A percentile compares a stretch with the other conserved stretches of the same genome.
phyloP scores from a whole-genome alignment of 2,113 vertebrate species.

The Lanius ludovicianus region DNA sequence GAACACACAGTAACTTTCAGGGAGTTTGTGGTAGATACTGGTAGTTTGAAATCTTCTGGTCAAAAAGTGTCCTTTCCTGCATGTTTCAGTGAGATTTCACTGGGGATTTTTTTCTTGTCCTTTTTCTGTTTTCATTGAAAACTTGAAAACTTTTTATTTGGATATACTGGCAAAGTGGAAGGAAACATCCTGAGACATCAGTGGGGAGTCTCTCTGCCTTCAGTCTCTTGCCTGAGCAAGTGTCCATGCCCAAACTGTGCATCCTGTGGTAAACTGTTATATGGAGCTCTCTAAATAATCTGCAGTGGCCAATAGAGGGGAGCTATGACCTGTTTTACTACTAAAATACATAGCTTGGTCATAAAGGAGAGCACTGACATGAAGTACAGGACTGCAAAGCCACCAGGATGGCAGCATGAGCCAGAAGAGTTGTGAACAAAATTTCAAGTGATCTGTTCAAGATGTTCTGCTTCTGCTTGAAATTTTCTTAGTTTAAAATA shows the following conservation, averaged over 20 bases:
- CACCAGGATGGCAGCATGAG: background rate
- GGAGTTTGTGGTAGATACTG: background rate
- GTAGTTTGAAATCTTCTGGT: background rate
- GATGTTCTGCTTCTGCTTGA: background rate
- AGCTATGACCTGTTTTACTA: background rate
- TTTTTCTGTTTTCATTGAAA: background rate
- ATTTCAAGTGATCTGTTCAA: background rate
- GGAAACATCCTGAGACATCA: background rate
- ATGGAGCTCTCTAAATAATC: background rate
- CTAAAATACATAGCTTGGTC: background rate
- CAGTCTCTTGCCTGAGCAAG: background rate
- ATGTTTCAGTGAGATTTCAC: background rate
- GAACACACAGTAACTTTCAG: background rate
- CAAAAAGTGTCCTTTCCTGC: background rate
- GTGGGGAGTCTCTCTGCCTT: background rate
- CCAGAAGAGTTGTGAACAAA: background rate
- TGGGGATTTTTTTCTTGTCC: accelerated
- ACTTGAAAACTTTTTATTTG: background rate
- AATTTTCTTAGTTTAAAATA: background rate
- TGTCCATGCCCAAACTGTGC: background rate
- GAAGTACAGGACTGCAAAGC: background rate
- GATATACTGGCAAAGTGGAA: background rate
- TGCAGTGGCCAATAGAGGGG: background rate
- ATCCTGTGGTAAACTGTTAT: background rate
- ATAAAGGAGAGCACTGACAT: background rate